These are phyloP conservation scores for Linepithema humile DNA, from an alignment of 1,140 invertebrate species.

Conservation along the genomic window DNA sequence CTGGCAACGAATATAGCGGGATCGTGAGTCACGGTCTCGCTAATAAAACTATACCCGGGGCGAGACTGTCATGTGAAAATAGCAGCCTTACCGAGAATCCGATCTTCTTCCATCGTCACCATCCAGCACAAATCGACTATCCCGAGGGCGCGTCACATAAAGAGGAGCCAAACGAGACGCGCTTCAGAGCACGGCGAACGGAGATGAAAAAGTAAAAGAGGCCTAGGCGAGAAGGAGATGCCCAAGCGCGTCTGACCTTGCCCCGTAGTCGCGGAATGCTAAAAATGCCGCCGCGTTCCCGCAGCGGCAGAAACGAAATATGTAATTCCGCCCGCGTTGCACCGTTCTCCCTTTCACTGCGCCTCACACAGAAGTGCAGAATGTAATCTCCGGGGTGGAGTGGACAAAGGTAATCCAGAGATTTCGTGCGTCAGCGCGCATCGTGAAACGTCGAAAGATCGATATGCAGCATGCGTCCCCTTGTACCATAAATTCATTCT, in stretches of 20 bases:
- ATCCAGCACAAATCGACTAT: conserved; percentile 1
- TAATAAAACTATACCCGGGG: conserved; percentile 64
- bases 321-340: conserved; percentile 28
- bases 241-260: conserved; percentile 46
- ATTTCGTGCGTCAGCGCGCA: conserved; percentile 37
- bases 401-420: neutral
- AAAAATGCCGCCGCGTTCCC: conserved; percentile 40
- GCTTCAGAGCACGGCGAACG: too few species aligned
- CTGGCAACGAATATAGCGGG: conserved; percentile 66
- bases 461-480: neutral
- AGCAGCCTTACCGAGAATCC: conserved; percentile 54
- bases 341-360: conserved; percentile 44
- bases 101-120: conserved; percentile 35
- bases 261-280: conserved; percentile 41
- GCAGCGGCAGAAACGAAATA: conserved; percentile 25
- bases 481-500: neutral
- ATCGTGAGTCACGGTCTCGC: conserved; percentile 61
- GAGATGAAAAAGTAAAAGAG: conserved; percentile 40
- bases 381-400: conserved; percentile 23
- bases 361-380: conserved; percentile 1
- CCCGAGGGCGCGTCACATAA: neutral
- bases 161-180: neutral
- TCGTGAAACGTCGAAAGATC: neutral
- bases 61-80: conserved; percentile 54
- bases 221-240: neutral